Percentiles rank a stretch among this genome's conserved stretches.
Conservation (phyloP, 2,888 invertebrate species). For the Podabrus alpinus region DNA sequence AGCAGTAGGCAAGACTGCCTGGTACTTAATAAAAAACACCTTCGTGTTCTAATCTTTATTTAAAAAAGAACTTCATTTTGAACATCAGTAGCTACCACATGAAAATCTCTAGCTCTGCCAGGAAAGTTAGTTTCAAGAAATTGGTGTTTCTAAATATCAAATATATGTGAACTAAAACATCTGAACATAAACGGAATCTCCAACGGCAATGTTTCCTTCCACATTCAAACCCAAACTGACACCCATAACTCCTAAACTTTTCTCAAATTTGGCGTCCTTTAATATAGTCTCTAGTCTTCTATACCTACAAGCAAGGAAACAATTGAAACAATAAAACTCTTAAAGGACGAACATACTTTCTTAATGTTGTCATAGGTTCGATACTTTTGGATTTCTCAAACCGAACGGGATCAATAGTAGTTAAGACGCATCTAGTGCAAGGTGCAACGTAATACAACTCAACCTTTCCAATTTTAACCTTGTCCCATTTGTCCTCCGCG, state of each 20-base stretch:
- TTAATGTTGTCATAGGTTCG: conserved; percentile 61
- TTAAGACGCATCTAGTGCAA: conserved; percentile 59
- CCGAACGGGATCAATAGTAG: conserved; percentile 57
- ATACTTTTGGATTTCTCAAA: conserved; percentile 52
- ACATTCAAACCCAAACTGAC: conserved; percentile 57
- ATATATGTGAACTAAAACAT: conserved; percentile 17
- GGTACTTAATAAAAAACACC: too few species aligned
- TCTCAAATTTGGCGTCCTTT: conserved; percentile 28
- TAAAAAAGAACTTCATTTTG: too few species aligned
- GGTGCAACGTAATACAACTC: conserved; percentile 61
- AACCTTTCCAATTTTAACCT: conserved; percentile 60
- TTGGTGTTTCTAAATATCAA: too few species aligned
- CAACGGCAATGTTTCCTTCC: conserved; percentile 55
- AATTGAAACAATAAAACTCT: background rate
- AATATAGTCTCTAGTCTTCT: conserved; percentile 48
- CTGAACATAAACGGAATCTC: conserved; percentile 58
- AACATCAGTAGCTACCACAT: too few species aligned
- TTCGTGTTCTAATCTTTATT: too few species aligned
- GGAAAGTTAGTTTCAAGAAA: too few species aligned
- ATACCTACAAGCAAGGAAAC: conserved; percentile 52
- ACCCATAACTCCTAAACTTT: conserved; percentile 56
- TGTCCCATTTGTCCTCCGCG: conserved; percentile 62
- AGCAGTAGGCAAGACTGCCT: too few species aligned
- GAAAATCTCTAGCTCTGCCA: too few species aligned
- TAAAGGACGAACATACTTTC: conserved; percentile 51